A percentile compares a stretch with the other conserved stretches of the same genome.
Evolutionary conservation across 1,140 invertebrate genomes (phyloP).

Genomic region (Fopius arisanus): DNA sequence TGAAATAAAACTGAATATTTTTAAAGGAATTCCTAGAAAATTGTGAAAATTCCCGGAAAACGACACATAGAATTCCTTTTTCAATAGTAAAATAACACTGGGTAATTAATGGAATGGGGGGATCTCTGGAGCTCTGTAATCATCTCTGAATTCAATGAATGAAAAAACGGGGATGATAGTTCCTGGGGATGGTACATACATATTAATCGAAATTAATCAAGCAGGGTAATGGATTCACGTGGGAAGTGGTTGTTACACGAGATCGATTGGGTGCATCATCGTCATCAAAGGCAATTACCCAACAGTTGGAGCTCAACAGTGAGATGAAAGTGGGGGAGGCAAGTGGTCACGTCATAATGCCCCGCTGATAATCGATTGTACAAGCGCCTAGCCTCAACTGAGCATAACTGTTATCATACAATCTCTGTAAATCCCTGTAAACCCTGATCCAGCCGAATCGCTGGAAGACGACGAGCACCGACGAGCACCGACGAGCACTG

Average conservation of each 20-base stretch:
- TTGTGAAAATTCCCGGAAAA: too few relatives aligned
- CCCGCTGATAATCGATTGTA: constrained; percentile 21
- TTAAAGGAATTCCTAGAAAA: too few relatives aligned
- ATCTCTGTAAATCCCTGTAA: not conserved
- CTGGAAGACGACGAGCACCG: not conserved
- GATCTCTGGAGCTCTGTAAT: too few relatives aligned
- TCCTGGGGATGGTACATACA: not conserved
- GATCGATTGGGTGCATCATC: constrained; percentile 12
- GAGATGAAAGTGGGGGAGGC: not conserved
- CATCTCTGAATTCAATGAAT: not conserved
- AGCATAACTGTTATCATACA: not conserved
- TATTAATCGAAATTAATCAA: constrained; percentile 25
- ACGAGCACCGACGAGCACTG: too few relatives aligned
- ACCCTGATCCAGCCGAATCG: constrained; percentile 5
- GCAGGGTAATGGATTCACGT: constrained; percentile 11
- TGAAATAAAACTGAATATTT: too few relatives aligned
- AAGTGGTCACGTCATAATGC: not conserved
- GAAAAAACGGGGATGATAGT: not conserved
- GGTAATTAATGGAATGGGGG: too few relatives aligned
- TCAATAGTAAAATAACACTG: too few relatives aligned
- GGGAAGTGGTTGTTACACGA: constrained; percentile 6
- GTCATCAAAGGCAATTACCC: constrained; percentile 33
- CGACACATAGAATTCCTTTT: too few relatives aligned
- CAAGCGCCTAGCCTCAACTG: not conserved
- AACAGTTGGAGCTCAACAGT: not conserved